Base-by-base conservation (phyloP, 2,797 vertebrate species). In the Darevskia mixta region DNA sequence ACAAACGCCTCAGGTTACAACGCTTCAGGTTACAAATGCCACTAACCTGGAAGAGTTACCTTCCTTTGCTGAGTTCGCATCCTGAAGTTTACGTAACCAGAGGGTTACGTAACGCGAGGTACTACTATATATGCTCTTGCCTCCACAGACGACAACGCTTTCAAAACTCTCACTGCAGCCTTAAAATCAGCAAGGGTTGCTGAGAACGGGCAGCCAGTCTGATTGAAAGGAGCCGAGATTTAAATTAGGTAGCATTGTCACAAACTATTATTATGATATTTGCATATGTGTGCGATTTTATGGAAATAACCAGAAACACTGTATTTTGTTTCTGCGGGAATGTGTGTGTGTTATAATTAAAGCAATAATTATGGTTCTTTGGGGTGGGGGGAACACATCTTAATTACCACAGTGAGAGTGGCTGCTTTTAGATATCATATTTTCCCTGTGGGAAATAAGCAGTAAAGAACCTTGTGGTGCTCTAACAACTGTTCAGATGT, bases 291-390 rank as follows among this genome's bases (percentile, higher is more conserved):
- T 91, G 20, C 38, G 1, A 88, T 85, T 64, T 91, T 87, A 32
- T 43, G 82, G 82, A 89, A 93, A 90, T 84, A 83, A 93, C 18
- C 55, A 79, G 4, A 85, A 61, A 17, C 4, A 17, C 73, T 85
- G 18, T 27, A 90, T 91, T 94, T 86, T 87, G 86, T 93, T 88
- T 77, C 83, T 87, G 67, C 10, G 77, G 83, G 35, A 27, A 11
- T 11, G 0, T 55, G 67, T 69, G 11, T 88, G 87, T 17, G 55
- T 89, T 86, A 69, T 82, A 82, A 89, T 89, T 85, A 86, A 67
- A 85, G 61, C 41, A 89, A 89, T 81, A 80, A 75, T 80, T 64
- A 80, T 15, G 69, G 35, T n/a, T 79, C 38, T 66, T 43, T 17
- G 18, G 71, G 49, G 69, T 13, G 3, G 58, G 29, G 25, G 55